Evolutionary conservation across 2,113 vertebrate species (phyloP), one percentile per base, ranked within the genome.

Genomic region (Tenrec ecaudatus): DNA sequence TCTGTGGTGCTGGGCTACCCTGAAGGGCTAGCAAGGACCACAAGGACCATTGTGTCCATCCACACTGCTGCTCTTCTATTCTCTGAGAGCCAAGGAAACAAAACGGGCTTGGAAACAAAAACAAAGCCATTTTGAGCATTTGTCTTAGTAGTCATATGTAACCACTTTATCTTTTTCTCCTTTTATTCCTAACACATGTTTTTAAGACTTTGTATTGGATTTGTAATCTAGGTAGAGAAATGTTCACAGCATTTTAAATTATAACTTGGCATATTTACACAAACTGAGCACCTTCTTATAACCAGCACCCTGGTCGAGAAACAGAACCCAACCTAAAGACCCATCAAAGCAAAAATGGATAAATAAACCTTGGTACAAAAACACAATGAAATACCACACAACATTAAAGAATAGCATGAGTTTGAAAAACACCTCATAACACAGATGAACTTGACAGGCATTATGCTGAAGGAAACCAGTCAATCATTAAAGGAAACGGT

Each of bases 41-140:
- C 92, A 97, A 27, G 82, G 60, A 62, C n/a, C 62, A 92, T 86
- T 94, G 91, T 96, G 81, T 85, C 68, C n/a, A 66, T 0, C n/a
- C 83, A 92, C 93, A 94, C 78, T 76, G 93, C 43, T 14, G 8
- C 84, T 86, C 60, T 94, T 95, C 36, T 93, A 69, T 83, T 82
- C 80, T 68, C 68, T 89, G 83, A 91, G 66, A 68, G 83, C 40
- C 58, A 36, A 85, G 86, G 17, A n/a, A 73, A 77, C 82, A 66
- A 92, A 91, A 86, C 77, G 57, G 17, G 53, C 77, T 84, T 71
- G 60, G 82, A 66, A 57, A 23, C 25, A 84, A 64, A 69, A 81
- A 69, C 60, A 90, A 85, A 92, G 83, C 64, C 2, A 60, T 73
- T 84, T 78, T 68, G 78, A 88, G 43, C 66, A 86, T 86, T 93